These are phyloP conservation scores for Chelon auratus DNA, from an alignment of 2,797 vertebrate genomes.

Conservation along the genomic window DNA sequence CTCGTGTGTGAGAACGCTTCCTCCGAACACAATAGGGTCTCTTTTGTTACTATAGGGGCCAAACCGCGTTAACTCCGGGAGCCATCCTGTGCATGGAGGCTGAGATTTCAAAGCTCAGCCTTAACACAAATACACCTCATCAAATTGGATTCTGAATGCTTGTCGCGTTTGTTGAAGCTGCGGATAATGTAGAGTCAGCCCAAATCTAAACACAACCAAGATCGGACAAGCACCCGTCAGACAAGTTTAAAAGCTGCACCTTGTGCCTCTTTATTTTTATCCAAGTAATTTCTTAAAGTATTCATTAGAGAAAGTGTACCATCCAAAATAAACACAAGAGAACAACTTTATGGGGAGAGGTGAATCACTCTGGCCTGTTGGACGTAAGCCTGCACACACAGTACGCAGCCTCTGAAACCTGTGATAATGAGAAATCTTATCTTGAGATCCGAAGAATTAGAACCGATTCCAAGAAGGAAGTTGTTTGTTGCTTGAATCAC, in stretches of 20 bases:
- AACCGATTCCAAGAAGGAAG: not conserved
- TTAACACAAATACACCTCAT: not conserved
- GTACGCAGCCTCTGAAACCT: not conserved
- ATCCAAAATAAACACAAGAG: conserved; percentile 22
- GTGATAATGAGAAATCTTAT: not conserved
- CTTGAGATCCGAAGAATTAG: not conserved
- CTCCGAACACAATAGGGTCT: conserved; percentile 33
- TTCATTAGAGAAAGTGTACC: not conserved
- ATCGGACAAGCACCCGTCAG: not conserved
- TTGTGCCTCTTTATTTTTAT: not conserved
- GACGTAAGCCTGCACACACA: not conserved
- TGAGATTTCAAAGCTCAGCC: too few relatives aligned
- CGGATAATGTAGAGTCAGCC: not conserved
- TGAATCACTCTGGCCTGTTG: not conserved
- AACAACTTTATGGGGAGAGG: too few relatives aligned
- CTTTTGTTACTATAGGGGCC: too few relatives aligned
- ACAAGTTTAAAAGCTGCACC: conserved; percentile 14
- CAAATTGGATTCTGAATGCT: not conserved
- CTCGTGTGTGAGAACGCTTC: conserved; percentile 28
- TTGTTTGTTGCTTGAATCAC: not conserved
- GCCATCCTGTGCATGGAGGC: too few relatives aligned
- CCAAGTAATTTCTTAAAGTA: not conserved
- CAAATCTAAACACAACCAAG: not conserved
- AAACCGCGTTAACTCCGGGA: too few relatives aligned
- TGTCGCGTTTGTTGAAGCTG: not conserved